phyloP scores from a whole-genome alignment of 1,140 invertebrate species.

The Agrypnia vestita region DNA sequence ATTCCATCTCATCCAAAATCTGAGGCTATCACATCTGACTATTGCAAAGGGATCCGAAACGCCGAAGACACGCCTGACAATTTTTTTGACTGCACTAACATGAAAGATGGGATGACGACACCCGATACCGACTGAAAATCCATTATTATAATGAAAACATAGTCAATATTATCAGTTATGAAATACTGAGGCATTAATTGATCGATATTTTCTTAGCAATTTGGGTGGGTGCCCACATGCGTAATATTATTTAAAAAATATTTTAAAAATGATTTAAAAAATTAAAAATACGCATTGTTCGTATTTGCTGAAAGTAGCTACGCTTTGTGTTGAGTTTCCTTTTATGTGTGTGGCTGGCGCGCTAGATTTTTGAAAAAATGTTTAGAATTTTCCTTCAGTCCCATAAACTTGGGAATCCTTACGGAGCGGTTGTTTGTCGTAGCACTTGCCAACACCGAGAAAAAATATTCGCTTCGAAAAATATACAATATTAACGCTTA shows the following conservation, averaged over 20 bases:
- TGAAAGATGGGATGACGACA: background rate
- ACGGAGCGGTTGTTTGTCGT: background rate
- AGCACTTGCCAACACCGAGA: background rate
- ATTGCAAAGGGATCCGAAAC: too few relatives aligned
- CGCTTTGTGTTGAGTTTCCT: constrained; percentile 25
- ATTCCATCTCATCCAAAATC: too few relatives aligned
- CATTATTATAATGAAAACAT: background rate
- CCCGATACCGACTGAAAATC: background rate
- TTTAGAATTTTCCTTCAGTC: constrained; percentile 7
- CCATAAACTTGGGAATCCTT: constrained; percentile 10
- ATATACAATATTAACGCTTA: background rate
- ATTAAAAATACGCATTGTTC: background rate
- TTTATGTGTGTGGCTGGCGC: background rate
- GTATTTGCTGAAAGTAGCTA: background rate
- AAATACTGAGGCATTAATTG: background rate
- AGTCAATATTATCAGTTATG: background rate
- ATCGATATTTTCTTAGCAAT: background rate
- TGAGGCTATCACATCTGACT: too few relatives aligned
- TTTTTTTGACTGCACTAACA: background rate
- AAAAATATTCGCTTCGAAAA: too few relatives aligned
- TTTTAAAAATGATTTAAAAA: too few relatives aligned
- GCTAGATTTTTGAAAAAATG: background rate
- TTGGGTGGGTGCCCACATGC: too few relatives aligned
- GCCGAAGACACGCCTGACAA: too few relatives aligned
- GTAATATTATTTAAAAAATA: background rate